Percentiles rank a stretch among this genome's conserved stretches.
phyloP scores from a whole-genome alignment of 2,797 vertebrate species.

The Lycodopsis pacificus region DNA sequence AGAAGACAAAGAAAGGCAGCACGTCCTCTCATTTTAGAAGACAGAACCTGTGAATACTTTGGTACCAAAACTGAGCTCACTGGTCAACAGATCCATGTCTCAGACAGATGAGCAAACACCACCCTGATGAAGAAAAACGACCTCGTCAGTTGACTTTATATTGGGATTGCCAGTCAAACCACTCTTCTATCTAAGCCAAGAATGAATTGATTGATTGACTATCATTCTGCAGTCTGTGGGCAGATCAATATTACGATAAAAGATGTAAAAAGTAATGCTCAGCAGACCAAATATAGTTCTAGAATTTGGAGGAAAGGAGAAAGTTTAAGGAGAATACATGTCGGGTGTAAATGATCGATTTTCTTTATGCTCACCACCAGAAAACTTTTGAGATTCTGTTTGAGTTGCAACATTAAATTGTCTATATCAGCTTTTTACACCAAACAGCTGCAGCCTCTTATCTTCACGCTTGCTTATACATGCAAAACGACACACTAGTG shows the following conservation, averaged over 20 bases:
- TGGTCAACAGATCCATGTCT: slow-evolving; percentile 11
- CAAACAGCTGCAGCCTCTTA: slow-evolving; percentile 51
- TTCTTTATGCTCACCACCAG: slow-evolving; percentile 17
- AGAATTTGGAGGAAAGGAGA: slow-evolving; percentile 7
- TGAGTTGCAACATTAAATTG: slow-evolving; percentile 57
- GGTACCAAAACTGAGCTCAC: neutral
- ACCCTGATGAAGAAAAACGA: neutral
- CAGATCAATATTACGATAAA: slow-evolving; percentile 8
- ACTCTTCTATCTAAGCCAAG: neutral
- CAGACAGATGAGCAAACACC: slow-evolving; percentile 10
- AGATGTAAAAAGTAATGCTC: neutral
- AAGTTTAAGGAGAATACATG: slow-evolving; percentile 28
- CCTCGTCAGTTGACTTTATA: neutral
- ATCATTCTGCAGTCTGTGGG: slow-evolving; percentile 3
- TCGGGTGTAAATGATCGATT: slow-evolving; percentile 24
- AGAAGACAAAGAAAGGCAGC: slow-evolving; percentile 30
- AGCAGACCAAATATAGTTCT: neutral
- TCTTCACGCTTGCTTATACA: slow-evolving; percentile 36
- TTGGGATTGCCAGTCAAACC: neutral
- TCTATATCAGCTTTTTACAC: slow-evolving; percentile 60
- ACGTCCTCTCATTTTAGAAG: neutral
- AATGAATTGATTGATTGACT: slow-evolving; percentile 1
- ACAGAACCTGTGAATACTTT: neutral
- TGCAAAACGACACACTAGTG: slow-evolving; percentile 13
- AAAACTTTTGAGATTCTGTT: slow-evolving; percentile 52